phyloP scores from a whole-genome alignment of 2,888 invertebrate species.

The Oscheius myriophilus region DNA sequence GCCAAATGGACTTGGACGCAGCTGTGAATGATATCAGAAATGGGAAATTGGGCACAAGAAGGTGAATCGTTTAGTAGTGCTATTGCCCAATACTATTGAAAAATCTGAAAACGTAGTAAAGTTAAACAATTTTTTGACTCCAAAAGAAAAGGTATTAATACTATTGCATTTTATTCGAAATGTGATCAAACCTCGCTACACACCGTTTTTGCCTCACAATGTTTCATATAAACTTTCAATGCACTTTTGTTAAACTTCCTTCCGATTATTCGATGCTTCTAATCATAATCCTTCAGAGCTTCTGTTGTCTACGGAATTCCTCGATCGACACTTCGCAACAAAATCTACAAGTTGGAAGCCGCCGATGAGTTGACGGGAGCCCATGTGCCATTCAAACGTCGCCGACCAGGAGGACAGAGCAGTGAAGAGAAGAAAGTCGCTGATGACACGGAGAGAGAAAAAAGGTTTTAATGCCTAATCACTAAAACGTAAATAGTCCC shows the following conservation, averaged over 20 bases:
- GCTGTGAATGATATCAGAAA: conserved; percentile 80
- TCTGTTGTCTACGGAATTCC: conserved; percentile 96
- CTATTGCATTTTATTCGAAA: no score
- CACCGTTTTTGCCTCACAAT: no score
- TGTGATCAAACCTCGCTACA: no score
- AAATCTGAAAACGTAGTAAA: no score
- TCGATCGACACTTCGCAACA: conserved; percentile 92
- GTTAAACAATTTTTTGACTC: no score
- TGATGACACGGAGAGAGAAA: conserved; percentile 26
- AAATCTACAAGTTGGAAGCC: conserved; percentile 77
- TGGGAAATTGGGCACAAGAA: conserved; percentile 53
- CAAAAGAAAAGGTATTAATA: conserved; percentile 6
- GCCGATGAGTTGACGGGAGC: conserved; percentile 38
- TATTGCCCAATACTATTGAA: no score
- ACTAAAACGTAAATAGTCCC: no score
- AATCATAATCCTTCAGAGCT: no score
- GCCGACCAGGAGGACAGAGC: conserved; percentile 32
- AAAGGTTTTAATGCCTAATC: neutral
- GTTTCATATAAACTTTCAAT: no score
- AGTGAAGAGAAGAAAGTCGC: conserved; percentile 34
- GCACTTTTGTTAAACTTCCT: no score
- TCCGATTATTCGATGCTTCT: no score
- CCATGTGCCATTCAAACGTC: conserved; percentile 29
- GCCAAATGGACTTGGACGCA: conserved; percentile 91
- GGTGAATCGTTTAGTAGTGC: conserved; percentile 26